Percentiles rank a stretch among this genome's conserved stretches.
Evolutionary conservation across 2,888 invertebrate species (phyloP).

Genomic region (Nemotelus pantherinus): DNA sequence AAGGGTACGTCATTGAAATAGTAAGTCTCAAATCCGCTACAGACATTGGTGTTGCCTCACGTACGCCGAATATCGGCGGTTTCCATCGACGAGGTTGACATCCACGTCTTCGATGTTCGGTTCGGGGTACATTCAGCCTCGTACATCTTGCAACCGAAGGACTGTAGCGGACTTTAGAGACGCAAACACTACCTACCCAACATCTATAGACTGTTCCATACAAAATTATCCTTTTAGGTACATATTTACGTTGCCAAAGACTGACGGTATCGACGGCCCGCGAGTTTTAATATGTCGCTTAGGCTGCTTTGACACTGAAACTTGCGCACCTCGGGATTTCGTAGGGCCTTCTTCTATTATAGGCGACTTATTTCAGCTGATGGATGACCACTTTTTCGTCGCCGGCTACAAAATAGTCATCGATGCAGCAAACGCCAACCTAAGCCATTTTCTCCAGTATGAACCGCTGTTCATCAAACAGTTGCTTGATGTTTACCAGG

Average conservation of each 20-base stretch:
- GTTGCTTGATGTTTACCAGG: slow-evolving; percentile 65
- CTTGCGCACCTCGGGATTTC: slow-evolving; percentile 63
- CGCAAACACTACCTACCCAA: too few relatives aligned
- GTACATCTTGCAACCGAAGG: too few relatives aligned
- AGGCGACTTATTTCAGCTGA: slow-evolving; percentile 67
- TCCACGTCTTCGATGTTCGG: too few relatives aligned
- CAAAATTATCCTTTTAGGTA: slow-evolving; percentile 53
- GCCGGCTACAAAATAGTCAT: slow-evolving; percentile 65
- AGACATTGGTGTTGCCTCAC: too few relatives aligned
- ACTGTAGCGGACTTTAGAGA: too few relatives aligned
- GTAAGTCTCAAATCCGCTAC: too few relatives aligned
- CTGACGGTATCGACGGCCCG: slow-evolving; percentile 64
- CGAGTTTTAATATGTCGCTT: slow-evolving; percentile 67
- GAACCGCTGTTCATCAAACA: slow-evolving; percentile 69
- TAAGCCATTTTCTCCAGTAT: slow-evolving; percentile 66
- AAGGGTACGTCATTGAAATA: slow-evolving; percentile 60
- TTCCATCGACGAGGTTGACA: too few relatives aligned
- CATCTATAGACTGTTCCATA: too few relatives aligned
- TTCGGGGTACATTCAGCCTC: too few relatives aligned
- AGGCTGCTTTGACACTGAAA: slow-evolving; percentile 64
- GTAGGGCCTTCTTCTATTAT: slow-evolving; percentile 67
- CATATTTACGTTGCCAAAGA: slow-evolving; percentile 59
- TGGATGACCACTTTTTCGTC: slow-evolving; percentile 68
- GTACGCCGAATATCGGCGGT: too few relatives aligned
- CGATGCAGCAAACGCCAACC: slow-evolving; percentile 66